Base-by-base conservation (phyloP, 2,797 vertebrate species). In the Periparus ater region DNA sequence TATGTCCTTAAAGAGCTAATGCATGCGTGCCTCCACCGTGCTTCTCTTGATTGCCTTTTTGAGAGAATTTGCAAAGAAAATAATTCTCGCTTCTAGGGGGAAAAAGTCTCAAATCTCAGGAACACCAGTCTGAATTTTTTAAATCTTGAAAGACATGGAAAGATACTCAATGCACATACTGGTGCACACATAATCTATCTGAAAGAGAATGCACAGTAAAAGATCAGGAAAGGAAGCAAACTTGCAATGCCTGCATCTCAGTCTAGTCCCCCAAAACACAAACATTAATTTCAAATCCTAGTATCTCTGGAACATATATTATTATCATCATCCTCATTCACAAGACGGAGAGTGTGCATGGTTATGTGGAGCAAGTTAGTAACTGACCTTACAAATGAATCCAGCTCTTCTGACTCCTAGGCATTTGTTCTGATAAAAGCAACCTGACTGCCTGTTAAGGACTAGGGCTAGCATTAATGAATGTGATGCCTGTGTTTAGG, bases 11-110 rank as follows among this genome's bases (percentile, higher is more conserved):
- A 94, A 83, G 76, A 96, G 50, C 50, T 75, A 77, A 81, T 50
- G 68, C 44, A 45, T 21, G 57, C 67, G 13, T 81, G 57, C 60
- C 58, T 92, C 77, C 30, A 83, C 77, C 12, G 6, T 14, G 17
- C 34, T 78, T 61, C 34, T 91, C 74, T 50, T 70, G 76, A 88
- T 71, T 63, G 80, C 36, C 53, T 95, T 93, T 75, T 34, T 38
- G 76, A 95, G 76, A 93, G 82, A 85, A 89, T 75, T 78, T 94
- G 77, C 53, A 60, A 95, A 80, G 68, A 89, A 95, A 92, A 73
- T 36, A 63, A 75, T 78, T 88, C 53, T 91, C 16, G 27, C 38
- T 92, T 80, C 75, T 62, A 80, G 17, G 30, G 65, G 54, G 63
- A 89, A 65, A n/a, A 48, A 50, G 36, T 66, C 80, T 85, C 40